These are phyloP conservation scores for Distichodus sexfasciatus DNA, from an alignment of 2,797 vertebrate species.

Conservation along the genomic window DNA sequence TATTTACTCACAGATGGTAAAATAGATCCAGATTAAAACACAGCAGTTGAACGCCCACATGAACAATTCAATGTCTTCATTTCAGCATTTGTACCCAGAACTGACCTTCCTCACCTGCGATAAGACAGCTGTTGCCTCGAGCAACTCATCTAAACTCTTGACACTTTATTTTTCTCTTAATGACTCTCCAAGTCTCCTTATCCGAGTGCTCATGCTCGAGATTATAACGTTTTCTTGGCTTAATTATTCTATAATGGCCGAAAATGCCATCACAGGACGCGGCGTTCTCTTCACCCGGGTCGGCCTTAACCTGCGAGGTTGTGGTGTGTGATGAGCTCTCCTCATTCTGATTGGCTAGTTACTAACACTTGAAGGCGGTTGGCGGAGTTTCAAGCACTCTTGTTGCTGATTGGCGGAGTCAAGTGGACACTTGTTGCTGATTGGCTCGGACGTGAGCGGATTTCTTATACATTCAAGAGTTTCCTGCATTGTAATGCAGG, in stretches of 20 bases:
- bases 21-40: neutral
- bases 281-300: neutral
- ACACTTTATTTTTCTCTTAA: neutral
- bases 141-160: neutral
- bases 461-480: neutral
- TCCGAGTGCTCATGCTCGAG: neutral
- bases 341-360: neutral
- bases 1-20: neutral
- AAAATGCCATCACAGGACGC: neutral
- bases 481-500: neutral
- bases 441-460: neutral
- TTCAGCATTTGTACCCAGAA: neutral
- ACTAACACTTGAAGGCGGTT: neutral
- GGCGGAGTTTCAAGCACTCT: neutral
- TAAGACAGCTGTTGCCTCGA: neutral
- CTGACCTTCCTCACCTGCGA: neutral
- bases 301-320: neutral
- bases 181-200: neutral
- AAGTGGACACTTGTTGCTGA: neutral
- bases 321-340: no score
- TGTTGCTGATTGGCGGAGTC: neutral
- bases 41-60: neutral
- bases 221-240: neutral
- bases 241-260: neutral
- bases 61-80: neutral